Evolutionary conservation across 2,888 invertebrate species (phyloP).

Genomic region (Idaea aversata): DNA sequence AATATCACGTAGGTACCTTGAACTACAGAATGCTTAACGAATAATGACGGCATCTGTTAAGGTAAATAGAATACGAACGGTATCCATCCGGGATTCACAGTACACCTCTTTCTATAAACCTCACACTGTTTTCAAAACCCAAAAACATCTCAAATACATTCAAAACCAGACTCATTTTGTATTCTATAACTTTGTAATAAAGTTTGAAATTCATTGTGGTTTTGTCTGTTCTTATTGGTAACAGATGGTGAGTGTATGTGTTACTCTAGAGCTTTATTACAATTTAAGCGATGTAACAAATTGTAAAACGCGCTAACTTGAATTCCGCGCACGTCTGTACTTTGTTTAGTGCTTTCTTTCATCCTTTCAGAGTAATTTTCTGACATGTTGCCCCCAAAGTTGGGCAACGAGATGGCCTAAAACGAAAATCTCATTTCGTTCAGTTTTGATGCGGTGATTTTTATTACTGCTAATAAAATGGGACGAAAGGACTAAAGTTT

Average conservation of each 20-base stretch:
- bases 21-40: constrained; percentile 56
- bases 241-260: constrained; percentile 50
- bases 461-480: constrained; percentile 10
- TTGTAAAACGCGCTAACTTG: constrained; percentile 70
- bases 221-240: constrained; percentile 31
- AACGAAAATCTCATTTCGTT: constrained; percentile 17
- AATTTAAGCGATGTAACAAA: constrained; percentile 77
- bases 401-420: constrained; percentile 25
- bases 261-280: constrained; percentile 73
- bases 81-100: constrained; percentile 69
- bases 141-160: constrained; percentile 34
- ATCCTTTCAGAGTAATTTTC: constrained; percentile 52
- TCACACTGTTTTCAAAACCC: constrained; percentile 36
- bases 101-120: constrained; percentile 72
- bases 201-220: constrained; percentile 26
- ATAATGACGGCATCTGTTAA: constrained; percentile 70
- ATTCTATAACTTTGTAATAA: constrained; percentile 17
- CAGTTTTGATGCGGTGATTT: constrained; percentile 23
- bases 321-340: constrained; percentile 69
- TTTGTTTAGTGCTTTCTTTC: constrained; percentile 65
- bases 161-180: constrained; percentile 4
- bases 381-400: constrained; percentile 48
- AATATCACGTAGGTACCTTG: constrained; percentile 24
- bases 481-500: constrained; percentile 3
- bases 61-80: constrained; percentile 74